Percentiles rank a stretch among this genome's conserved stretches.
These are phyloP conservation scores for Xyliphius kryptos DNA, from an alignment of 2,113 vertebrate genomes.

Conservation along the genomic window DNA sequence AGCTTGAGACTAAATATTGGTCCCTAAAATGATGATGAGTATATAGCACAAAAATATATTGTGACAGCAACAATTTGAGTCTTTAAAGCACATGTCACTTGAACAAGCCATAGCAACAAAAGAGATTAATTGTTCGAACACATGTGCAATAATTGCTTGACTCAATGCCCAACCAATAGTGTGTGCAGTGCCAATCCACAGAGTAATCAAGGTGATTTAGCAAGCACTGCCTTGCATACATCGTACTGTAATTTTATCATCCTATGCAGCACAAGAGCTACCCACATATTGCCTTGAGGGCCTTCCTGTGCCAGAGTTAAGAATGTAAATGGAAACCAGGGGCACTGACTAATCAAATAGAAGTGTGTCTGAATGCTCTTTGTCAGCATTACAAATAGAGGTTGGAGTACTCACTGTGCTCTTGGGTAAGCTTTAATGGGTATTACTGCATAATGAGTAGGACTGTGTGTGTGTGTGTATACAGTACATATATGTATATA, in stretches of 20 bases:
- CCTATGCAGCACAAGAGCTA: constrained; percentile 30
- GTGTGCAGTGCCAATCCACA: constrained; percentile 35
- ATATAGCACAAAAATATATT: too few relatives aligned
- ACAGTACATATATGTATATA: too few relatives aligned
- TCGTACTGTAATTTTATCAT: constrained; percentile 40
- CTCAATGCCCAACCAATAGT: constrained; percentile 38
- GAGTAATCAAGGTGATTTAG: constrained; percentile 45
- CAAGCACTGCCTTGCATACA: constrained; percentile 36
- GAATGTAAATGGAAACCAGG: constrained; percentile 34
- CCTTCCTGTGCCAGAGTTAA: constrained; percentile 16
- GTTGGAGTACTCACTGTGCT: constrained; percentile 11
- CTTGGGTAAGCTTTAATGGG: constrained; percentile 1
- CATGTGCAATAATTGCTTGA: constrained; percentile 43
- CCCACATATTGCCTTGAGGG: constrained; percentile 32
- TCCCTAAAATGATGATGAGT: too few relatives aligned
- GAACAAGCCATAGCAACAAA: constrained; percentile 42
- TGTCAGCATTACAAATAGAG: constrained; percentile 23
- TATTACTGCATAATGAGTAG: neutral
- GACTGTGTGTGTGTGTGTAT: neutral
- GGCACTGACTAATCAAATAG: constrained; percentile 36
- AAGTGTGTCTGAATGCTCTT: constrained; percentile 53
- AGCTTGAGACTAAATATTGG: too few relatives aligned
- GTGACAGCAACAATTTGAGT: too few relatives aligned
- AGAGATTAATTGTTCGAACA: constrained; percentile 43
- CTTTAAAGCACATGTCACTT: too few relatives aligned